phyloP scores from a whole-genome alignment of 2,888 invertebrate genomes.

The Diaprepes abbreviatus region DNA sequence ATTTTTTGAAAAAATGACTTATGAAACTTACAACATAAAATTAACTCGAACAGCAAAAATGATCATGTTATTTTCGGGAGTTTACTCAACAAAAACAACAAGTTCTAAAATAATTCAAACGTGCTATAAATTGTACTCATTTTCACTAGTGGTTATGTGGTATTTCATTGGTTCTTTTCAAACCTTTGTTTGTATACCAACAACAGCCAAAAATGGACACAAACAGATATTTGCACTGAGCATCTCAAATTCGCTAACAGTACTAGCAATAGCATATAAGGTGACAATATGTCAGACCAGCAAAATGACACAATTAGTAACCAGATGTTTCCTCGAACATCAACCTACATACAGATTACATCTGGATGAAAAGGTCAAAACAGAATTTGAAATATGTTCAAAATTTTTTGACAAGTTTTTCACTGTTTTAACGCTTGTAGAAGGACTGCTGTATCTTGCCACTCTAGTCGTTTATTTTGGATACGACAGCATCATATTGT shows the following conservation, averaged over 20 bases:
- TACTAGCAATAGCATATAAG: not conserved
- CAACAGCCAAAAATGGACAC: not conserved
- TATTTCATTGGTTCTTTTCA: not conserved
- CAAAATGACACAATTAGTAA: not conserved
- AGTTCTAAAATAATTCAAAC: not conserved
- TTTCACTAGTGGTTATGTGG: not conserved
- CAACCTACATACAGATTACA: not conserved
- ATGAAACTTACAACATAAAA: not conserved
- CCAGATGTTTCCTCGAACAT: not conserved
- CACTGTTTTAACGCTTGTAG: no score
- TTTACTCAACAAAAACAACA: not conserved
- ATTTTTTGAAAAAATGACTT: not conserved
- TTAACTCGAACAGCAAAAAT: not conserved
- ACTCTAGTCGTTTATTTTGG: no score
- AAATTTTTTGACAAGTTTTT: not conserved
- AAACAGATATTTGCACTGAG: not conserved
- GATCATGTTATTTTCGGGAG: not conserved
- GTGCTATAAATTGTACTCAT: not conserved
- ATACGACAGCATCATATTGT: no score
- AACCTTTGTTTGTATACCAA: not conserved
- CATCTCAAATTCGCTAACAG: not conserved
- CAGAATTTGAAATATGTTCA: not conserved
- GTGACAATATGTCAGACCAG: not conserved
- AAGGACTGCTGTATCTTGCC: no score
- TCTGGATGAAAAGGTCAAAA: not conserved